A percentile compares a stretch with the other conserved stretches of the same genome.
Conservation (phyloP, 2,888 invertebrate species). For the Phalera bucephala region DNA sequence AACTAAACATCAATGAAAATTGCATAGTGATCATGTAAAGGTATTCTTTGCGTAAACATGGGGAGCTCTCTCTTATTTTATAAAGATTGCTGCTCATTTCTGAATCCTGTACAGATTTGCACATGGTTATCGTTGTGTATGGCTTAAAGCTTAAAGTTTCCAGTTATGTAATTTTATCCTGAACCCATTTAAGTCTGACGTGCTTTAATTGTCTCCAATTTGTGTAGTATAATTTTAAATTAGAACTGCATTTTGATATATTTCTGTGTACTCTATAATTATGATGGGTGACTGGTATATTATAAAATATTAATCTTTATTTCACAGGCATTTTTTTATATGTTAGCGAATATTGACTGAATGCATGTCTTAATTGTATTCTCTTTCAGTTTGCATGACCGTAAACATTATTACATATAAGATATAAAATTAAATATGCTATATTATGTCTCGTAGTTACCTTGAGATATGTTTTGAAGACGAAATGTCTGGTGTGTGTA, state of each 20-base stretch:
- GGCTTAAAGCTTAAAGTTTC: too few relatives aligned
- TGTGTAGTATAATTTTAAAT: conserved; percentile 5
- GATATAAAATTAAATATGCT: conserved; percentile 24
- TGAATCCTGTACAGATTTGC: too few relatives aligned
- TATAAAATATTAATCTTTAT: conserved; percentile 40
- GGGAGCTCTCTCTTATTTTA: too few relatives aligned
- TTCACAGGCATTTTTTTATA: conserved; percentile 50
- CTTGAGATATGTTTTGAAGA: conserved; percentile 35
- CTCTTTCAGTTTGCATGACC: conserved; percentile 61
- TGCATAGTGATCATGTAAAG: too few relatives aligned
- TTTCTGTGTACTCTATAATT: conserved; percentile 23
- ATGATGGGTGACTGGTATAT: conserved; percentile 36
- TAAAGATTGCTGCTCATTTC: too few relatives aligned
- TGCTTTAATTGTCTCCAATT: not conserved
- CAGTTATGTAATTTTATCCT: too few relatives aligned
- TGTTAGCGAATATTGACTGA: conserved; percentile 20
- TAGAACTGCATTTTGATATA: conserved; percentile 23
- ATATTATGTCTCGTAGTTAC: conserved; percentile 28
- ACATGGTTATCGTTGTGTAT: too few relatives aligned
- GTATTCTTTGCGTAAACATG: too few relatives aligned
- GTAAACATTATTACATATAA: conserved; percentile 1
- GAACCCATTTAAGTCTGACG: too few relatives aligned
- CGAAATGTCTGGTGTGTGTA: conserved; percentile 65
- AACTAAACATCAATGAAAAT: too few relatives aligned
- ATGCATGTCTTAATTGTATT: conserved; percentile 46